phyloP scores from a whole-genome alignment of 2,113 vertebrate species.

The Catharus bicknelli region DNA sequence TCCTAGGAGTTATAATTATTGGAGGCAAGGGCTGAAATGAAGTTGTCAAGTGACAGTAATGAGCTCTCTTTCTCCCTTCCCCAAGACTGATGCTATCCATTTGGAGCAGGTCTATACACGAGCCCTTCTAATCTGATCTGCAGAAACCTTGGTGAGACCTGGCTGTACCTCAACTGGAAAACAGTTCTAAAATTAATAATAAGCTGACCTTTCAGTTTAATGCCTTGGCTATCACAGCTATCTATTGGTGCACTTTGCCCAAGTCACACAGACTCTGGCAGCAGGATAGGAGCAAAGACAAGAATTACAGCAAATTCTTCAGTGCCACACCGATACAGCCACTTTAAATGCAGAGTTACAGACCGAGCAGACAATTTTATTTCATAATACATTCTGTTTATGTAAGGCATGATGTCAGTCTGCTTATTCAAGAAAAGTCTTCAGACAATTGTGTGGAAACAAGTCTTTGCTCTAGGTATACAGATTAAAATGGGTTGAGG shows the following conservation, averaged over 20 bases:
- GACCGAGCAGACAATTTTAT: background rate
- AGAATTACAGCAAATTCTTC: background rate
- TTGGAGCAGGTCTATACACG: background rate
- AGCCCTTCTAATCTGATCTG: conserved; percentile 23
- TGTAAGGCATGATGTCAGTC: background rate
- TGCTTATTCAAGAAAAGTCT: background rate
- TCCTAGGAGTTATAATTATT: background rate
- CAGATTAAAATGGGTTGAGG: background rate
- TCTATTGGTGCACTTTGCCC: background rate
- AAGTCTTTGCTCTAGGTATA: background rate
- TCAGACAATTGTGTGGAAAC: background rate
- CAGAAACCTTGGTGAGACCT: background rate
- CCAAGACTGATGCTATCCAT: background rate
- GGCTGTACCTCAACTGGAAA: conserved; percentile 1
- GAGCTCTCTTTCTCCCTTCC: background rate
- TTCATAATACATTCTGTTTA: background rate
- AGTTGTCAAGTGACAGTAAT: conserved; percentile 19
- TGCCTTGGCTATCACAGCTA: background rate
- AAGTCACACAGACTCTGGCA: background rate
- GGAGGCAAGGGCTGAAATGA: background rate
- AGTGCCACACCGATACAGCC: background rate
- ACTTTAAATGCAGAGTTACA: background rate
- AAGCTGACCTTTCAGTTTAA: background rate
- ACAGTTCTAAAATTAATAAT: conserved; percentile 13
- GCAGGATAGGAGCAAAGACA: background rate